Base-by-base conservation (phyloP, 1,140 invertebrate species). In the Aradophagus sp. region DNA sequence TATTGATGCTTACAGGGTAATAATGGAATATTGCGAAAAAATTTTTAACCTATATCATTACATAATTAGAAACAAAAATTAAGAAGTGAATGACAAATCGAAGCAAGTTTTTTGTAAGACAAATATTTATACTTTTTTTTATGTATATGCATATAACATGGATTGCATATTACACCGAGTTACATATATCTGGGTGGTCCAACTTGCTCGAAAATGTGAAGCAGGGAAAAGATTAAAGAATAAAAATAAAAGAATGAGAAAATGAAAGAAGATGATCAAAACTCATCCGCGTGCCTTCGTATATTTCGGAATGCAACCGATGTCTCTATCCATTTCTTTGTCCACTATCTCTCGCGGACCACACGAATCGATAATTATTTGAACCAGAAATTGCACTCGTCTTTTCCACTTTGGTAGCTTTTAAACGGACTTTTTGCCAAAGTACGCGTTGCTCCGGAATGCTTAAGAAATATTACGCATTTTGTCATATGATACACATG, bases 361-460 rank as follows among this genome's bases (percentile, higher is more conserved):
- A 84, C 84, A 84, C 82, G 74, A 84, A 85, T 85, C 84, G 83
- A 85, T 84, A 84, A 85, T 85, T 84, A 79, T 80, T 78, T 80
- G 70, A 67, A 77, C 73, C 75, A 80, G 83, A 84, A 83, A 84
- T 84, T 79, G 75, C 79, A 76, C 73, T 77, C 73, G 75, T 73
- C 78, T 79, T 81, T 81, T 85, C 78, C 81, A 79, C 77, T 77
- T 77, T 68, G 65, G 56, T 62, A 62, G 42, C 45, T 65, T 73
- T 77, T 73, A 77, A 83, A 77, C 53, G 56, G 44, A 53, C 71
- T 83, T 85, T 85, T 84, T 85, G 48, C 17, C 31, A 67, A 35
- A 38, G 44, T 50, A 29, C 47, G 20, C 48, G 63, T 72, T 47
- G 67, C 70, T 56, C 52, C 34, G 50, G 72, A 77, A 77, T 77